phyloP scores from a whole-genome alignment of 1,140 invertebrate species.

The Diorhabda carinulata region DNA sequence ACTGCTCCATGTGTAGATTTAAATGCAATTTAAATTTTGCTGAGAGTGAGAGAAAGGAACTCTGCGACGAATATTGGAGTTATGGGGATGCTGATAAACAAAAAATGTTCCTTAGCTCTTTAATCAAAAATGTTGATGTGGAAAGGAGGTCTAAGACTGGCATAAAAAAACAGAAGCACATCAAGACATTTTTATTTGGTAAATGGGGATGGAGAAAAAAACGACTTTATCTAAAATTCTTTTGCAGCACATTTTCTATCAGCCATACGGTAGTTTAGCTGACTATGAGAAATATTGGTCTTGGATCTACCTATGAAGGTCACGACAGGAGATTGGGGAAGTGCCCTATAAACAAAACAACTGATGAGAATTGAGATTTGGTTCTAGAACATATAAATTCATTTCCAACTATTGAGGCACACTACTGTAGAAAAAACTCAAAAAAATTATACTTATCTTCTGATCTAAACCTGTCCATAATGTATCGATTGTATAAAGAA shows the following conservation, averaged over 20 bases:
- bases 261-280: not conserved
- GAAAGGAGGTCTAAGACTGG: not conserved
- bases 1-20: constrained; percentile 2
- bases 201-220: not conserved
- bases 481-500: not conserved
- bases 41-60: not conserved
- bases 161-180: not conserved
- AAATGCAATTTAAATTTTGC: not conserved
- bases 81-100: constrained; percentile 6
- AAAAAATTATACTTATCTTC: not conserved
- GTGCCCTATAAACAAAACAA: not conserved
- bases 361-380: not conserved
- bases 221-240: not conserved
- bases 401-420: not conserved
- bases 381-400: not conserved
- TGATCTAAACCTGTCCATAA: not conserved
- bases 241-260: not conserved
- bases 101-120: not conserved
- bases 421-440: not conserved
- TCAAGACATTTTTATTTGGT: not conserved
- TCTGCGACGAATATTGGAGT: not conserved
- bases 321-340: not conserved
- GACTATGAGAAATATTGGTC: not conserved
- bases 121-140: constrained; percentile 4
- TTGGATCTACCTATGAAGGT: not conserved